Percentiles rank a stretch among this genome's conserved stretches.
These are phyloP conservation scores for Argyrosomus japonicus DNA, from an alignment of 2,113 vertebrate genomes.

Conservation along the genomic window DNA sequence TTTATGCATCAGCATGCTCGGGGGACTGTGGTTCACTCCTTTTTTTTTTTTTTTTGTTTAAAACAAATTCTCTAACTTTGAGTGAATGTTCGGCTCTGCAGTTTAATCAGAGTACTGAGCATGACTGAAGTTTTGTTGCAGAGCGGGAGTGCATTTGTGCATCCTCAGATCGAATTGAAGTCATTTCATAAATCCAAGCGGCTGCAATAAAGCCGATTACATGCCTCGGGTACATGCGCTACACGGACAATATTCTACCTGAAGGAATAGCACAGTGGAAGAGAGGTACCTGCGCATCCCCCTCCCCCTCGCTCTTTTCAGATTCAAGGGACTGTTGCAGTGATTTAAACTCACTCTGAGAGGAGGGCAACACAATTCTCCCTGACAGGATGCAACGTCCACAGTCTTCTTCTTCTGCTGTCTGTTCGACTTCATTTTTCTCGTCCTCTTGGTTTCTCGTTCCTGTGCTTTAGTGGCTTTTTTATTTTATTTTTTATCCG, in stretches of 20 bases:
- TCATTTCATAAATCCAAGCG: conserved; percentile 21
- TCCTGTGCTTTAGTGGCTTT: conserved; percentile 9
- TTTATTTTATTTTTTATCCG: background rate
- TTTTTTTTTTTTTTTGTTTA: background rate
- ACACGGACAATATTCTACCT: conserved; percentile 25
- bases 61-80: conserved; percentile 27
- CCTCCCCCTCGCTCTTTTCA: conserved; percentile 25
- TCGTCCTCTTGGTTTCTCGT: conserved; percentile 15
- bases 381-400: conserved; percentile 65
- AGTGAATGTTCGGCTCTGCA: conserved; percentile 7
- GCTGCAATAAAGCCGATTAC: conserved; percentile 34
- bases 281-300: conserved; percentile 46
- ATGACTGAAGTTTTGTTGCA: background rate
- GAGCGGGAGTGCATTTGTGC: background rate
- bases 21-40: conserved; percentile 5
- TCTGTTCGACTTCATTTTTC: conserved; percentile 46
- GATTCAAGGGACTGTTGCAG: conserved; percentile 52
- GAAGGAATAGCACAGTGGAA: conserved; percentile 30
- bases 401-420: conserved; percentile 38
- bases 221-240: background rate
- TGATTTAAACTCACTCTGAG: conserved; percentile 71
- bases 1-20: conserved; percentile 26
- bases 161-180: conserved; percentile 6
- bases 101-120: conserved; percentile 4
- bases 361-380: conserved; percentile 57